phyloP scores from a whole-genome alignment of 2,797 vertebrate species.

The Atherinosoma microstoma region DNA sequence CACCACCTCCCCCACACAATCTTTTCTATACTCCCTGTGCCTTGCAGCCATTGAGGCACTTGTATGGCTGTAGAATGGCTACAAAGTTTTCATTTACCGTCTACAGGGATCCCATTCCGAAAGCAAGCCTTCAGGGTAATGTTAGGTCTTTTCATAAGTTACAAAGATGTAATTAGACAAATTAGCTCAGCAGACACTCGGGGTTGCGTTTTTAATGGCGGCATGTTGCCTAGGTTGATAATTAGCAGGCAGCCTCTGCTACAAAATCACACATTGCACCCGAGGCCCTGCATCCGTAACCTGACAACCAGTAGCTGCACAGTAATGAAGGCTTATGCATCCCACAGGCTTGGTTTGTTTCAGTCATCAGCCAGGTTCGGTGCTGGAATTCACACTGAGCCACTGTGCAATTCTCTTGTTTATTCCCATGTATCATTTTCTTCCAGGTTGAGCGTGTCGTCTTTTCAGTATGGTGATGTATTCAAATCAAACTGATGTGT shows the following conservation, averaged over 20 bases:
- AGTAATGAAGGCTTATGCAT: constrained; percentile 76
- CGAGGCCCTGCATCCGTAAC: constrained; percentile 74
- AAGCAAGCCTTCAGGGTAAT: constrained; percentile 76
- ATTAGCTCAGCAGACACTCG: constrained; percentile 81
- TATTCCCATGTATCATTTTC: constrained; percentile 58
- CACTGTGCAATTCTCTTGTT: constrained; percentile 62
- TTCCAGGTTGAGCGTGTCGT: constrained; percentile 55
- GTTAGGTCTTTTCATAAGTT: constrained; percentile 82
- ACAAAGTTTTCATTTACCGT: constrained; percentile 73
- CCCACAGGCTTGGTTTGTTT: constrained; percentile 73
- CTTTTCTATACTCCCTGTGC: constrained; percentile 38
- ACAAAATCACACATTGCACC: constrained; percentile 75
- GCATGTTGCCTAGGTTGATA: constrained; percentile 78
- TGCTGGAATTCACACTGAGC: constrained; percentile 69
- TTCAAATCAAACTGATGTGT: constrained; percentile 73
- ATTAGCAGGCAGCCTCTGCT: constrained; percentile 80
- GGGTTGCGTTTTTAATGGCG: constrained; percentile 78
- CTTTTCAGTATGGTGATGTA: constrained; percentile 55
- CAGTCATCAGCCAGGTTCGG: constrained; percentile 67
- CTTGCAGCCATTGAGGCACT: constrained; percentile 56
- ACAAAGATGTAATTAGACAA: constrained; percentile 85
- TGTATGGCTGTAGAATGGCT: constrained; percentile 53
- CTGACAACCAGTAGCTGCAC: constrained; percentile 74
- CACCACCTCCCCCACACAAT: constrained; percentile 49
- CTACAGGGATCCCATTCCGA: constrained; percentile 60